Evolutionary conservation across 35 echinoderm and acorn worm species (phyloP), one percentile per base, ranked within the genome.

Genomic region (Anneissia japonica): DNA sequence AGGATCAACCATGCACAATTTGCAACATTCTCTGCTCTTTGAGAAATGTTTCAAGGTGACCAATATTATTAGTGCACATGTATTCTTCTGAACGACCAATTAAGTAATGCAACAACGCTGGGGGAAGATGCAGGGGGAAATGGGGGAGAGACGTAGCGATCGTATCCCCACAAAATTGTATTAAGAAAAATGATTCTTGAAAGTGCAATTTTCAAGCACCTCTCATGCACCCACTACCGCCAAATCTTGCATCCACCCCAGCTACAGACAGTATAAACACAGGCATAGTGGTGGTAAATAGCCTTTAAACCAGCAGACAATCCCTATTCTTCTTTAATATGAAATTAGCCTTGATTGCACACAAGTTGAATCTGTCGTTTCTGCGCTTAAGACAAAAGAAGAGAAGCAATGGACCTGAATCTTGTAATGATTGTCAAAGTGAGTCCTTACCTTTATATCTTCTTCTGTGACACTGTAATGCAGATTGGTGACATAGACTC

Each of bases 391-490:
- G 34, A 30, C 34, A 23, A 26, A 26, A 26, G 34, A 34, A 26
- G n/a, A 32, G n/a, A 26, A 79, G 32, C 76, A 0, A 16, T 23
- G 0, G 0, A 0, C 76, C 17, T 0, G 17, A 79, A 79, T 30
- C 32, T 14, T 0, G n/a, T 34, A 79, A 79, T 19, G 32, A 79
- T 26, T 32, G 17, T 79, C 16, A 79, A 30, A 34, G 17, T 79
- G 14, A 81, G 35, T 74, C 13, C 46, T 32, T 90, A 97, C 95
- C 91, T 93, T 93, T 46, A 97, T 97, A 83, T 97, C 95, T 64
- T 93, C 95, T 84, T 91, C 95, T 77, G 91, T 93, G 33, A 97
- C 95, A 84, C 73, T 91, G n/a, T 39, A 81, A 43, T 97, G 95
- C 14, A 97, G 86, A 45, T 97, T 93, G 37, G 86, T 85, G 30